A percentile compares a stretch with the other conserved stretches of the same genome.
phyloP scores from a whole-genome alignment of 2,888 invertebrate genomes.

The Imbricaverruca yamaguchii region DNA sequence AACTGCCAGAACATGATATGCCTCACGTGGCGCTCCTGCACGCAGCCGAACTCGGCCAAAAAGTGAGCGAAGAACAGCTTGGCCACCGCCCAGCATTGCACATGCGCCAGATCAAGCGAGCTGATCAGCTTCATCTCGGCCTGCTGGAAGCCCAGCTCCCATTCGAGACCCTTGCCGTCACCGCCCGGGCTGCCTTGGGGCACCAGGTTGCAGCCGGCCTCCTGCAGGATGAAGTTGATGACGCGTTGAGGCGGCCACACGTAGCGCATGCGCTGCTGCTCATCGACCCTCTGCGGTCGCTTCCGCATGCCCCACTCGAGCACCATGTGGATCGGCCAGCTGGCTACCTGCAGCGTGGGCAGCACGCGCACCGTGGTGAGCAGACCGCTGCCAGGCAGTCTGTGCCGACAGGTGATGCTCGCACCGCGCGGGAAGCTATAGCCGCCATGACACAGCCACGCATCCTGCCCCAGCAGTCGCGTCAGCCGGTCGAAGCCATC shows the following conservation, averaged over 20 bases:
- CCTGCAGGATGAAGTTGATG: not conserved
- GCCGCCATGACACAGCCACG: not conserved
- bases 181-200: not conserved
- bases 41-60: conserved; percentile 57
- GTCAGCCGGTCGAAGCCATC: not conserved
- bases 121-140: not conserved
- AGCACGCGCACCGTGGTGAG: not conserved
- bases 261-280: not conserved
- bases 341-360: not conserved
- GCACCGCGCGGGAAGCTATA: not conserved
- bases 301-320: not conserved
- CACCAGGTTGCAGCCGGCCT: conserved; percentile 9
- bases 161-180: not conserved
- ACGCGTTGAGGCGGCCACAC: conserved; percentile 8
- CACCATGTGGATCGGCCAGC: not conserved
- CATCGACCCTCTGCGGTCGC: not conserved
- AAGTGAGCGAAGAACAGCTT: conserved; percentile 62
- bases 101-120: conserved; percentile 60
- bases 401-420: not conserved
- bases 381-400: not conserved
- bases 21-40: conserved; percentile 62
- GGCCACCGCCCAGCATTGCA: conserved; percentile 60
- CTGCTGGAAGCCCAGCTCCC: conserved; percentile 12
- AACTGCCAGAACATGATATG: conserved; percentile 69
- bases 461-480: not conserved